Percentiles rank a stretch among this genome's conserved stretches.
These are phyloP conservation scores for Enteromius treurensis DNA, from an alignment of 2,797 vertebrate species.

Conservation along the genomic window DNA sequence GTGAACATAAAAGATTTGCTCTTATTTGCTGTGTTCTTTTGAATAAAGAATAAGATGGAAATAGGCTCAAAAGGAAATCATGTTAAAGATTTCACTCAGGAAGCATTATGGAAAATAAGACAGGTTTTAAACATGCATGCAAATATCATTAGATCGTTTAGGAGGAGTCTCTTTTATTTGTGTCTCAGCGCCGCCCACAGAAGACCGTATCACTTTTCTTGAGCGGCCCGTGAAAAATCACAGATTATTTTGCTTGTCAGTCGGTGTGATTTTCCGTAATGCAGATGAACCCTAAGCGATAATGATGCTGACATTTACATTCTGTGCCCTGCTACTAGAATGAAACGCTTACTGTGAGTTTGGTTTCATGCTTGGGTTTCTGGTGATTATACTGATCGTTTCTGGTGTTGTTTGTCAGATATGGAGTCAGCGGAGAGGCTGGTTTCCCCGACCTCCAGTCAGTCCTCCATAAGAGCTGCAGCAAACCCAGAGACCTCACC, in stretches of 20 bases:
- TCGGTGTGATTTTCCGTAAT: constrained; percentile 18
- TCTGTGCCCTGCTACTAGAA: background rate
- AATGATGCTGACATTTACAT: constrained; percentile 28
- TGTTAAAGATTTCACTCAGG: background rate
- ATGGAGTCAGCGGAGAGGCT: constrained; percentile 93
- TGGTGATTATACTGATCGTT: background rate
- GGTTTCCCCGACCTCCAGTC: constrained; percentile 77
- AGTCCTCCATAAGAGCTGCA: constrained; percentile 74
- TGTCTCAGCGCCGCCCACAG: constrained; percentile 22
- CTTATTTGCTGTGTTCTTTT: background rate
- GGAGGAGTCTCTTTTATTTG: constrained; percentile 10
- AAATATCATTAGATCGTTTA: constrained; percentile 27
- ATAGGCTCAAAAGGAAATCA: background rate
- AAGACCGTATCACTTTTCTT: constrained; percentile 27
- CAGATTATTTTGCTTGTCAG: constrained; percentile 30
- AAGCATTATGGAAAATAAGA: constrained; percentile 6
- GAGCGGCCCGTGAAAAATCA: constrained; percentile 29
- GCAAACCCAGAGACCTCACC: constrained; percentile 73
- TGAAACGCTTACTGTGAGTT: background rate
- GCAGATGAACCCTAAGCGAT: background rate
- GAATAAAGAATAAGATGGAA: background rate
- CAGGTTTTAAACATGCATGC: constrained; percentile 38
- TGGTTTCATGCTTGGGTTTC: background rate
- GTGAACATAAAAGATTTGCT: no score
- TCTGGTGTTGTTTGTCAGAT: constrained; percentile 74